These are phyloP conservation scores for Barypeithes pellucidus DNA, from an alignment of 2,888 invertebrate species.

Conservation along the genomic window DNA sequence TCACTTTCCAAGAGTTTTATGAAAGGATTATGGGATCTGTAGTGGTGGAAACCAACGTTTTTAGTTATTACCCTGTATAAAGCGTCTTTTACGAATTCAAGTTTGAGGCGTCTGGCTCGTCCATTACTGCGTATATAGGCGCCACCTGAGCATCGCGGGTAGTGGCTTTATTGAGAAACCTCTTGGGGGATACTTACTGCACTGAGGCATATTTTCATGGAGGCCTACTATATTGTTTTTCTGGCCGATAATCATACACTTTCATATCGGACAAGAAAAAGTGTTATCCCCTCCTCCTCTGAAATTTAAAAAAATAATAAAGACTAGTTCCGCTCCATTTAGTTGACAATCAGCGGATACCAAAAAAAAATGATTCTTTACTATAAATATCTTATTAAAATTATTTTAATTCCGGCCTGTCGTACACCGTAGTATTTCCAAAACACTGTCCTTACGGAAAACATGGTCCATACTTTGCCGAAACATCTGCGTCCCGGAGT, in stretches of 20 bases:
- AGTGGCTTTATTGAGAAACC: constrained; percentile 46
- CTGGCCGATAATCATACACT: no score
- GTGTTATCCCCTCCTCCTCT: no score
- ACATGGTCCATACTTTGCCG: constrained; percentile 39
- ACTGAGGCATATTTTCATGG: constrained; percentile 45
- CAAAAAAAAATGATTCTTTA: no score
- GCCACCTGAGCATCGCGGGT: constrained; percentile 48
- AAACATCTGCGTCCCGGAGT: constrained; percentile 46
- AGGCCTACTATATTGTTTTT: constrained; percentile 26
- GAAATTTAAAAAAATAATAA: not conserved
- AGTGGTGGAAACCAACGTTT: no score
- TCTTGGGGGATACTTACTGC: constrained; percentile 33
- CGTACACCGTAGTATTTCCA: constrained; percentile 13
- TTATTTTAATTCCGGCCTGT: constrained; percentile 29
- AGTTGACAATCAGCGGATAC: no score
- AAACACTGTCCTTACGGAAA: constrained; percentile 33
- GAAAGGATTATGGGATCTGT: no score
- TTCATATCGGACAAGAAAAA: no score
- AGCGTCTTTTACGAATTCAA: constrained; percentile 8
- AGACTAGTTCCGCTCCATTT: no score
- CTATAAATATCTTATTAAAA: no score
- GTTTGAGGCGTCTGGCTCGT: constrained; percentile 28
- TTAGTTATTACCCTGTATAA: constrained; percentile 3
- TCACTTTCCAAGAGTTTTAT: no score
- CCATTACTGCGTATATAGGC: constrained; percentile 40